Evolutionary conservation across 2,113 vertebrate species (phyloP), one percentile per base, ranked within the genome.

Genomic region (Phalacrocorax aristotelis): DNA sequence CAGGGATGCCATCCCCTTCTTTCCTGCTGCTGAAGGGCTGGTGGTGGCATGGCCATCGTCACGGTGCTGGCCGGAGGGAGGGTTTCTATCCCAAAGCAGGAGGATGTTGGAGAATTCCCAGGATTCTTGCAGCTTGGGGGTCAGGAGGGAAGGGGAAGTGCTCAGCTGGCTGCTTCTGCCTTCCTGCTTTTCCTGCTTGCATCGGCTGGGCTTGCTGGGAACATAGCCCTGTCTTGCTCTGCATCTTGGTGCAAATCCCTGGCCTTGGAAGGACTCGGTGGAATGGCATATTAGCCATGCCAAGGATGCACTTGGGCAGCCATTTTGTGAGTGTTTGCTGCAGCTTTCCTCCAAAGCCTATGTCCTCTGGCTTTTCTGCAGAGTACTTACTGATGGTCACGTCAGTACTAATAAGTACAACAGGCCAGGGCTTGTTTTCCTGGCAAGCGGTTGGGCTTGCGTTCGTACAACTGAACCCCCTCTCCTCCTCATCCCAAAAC

Each of bases 121-220:
- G 34, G 54, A 38, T 87, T 91, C 44, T 79, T 0, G 0, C 3
- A 76, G 66, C 27, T 66, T 2, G 0, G 48, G 76, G 22, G 12
- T 0, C 5, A 76, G 71, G 48, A 71, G 81, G 90, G 64, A 69
- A 44, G 26, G 74, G 38, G 54, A n/a, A 52, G 30, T 60, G 54
- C 52, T 91, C 46, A n/a, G 71, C 46, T 11, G 10, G 5, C 64
- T 82, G 30, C 36, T 44, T 72, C 49, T 86, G 93, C 51, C 46
- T 81, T 65, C 69, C 74, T 42, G 46, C 80, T 76, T 86, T 89
- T 83, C 72, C 44, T 87, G 80, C 52, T 46, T 52, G 54, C 20
- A 1, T 46, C 3, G 1, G 2, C 68, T 64, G 30, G 75, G 18
- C 46, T 86, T 66, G n/a, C 46, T 68, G 72, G 52, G 38, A 40